Evolutionary conservation across 2,888 invertebrate species (phyloP).

Genomic region (Onchidella celtica): DNA sequence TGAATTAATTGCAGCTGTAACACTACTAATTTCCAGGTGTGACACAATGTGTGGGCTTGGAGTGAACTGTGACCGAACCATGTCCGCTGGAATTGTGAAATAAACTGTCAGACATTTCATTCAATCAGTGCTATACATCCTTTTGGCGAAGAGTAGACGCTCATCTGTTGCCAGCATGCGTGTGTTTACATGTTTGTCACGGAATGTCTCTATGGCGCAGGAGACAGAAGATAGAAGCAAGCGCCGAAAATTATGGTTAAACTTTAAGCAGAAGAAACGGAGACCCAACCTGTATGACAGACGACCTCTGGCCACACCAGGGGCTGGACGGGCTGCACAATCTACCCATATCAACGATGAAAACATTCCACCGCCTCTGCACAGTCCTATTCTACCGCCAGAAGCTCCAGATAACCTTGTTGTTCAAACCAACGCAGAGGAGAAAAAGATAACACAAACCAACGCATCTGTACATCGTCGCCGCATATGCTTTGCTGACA

Average conservation of each 20-base stretch:
- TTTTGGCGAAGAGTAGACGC: too few relatives aligned
- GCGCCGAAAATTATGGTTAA: not conserved
- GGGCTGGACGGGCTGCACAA: too few relatives aligned
- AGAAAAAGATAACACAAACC: not conserved
- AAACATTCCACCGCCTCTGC: not conserved
- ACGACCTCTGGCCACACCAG: not conserved
- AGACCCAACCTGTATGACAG: not conserved
- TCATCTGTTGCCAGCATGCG: conserved; percentile 4
- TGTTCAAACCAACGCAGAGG: not conserved
- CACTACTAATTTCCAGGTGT: too few relatives aligned
- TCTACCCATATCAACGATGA: not conserved
- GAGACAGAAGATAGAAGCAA: not conserved
- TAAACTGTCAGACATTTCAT: too few relatives aligned
- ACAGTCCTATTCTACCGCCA: not conserved
- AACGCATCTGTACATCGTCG: not conserved
- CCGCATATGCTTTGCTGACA: not conserved
- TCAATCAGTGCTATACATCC: too few relatives aligned
- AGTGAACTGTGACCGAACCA: too few relatives aligned
- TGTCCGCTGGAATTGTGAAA: not conserved
- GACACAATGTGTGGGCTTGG: too few relatives aligned
- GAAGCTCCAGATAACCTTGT: not conserved
- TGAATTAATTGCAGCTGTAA: too few relatives aligned
- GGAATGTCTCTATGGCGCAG: conserved; percentile 6
- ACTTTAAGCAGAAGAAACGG: conserved; percentile 21
- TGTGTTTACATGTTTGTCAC: conserved; percentile 34